These are phyloP conservation scores for Nautilus pompilius DNA, from an alignment of 1,140 invertebrate genomes.

Conservation along the genomic window DNA sequence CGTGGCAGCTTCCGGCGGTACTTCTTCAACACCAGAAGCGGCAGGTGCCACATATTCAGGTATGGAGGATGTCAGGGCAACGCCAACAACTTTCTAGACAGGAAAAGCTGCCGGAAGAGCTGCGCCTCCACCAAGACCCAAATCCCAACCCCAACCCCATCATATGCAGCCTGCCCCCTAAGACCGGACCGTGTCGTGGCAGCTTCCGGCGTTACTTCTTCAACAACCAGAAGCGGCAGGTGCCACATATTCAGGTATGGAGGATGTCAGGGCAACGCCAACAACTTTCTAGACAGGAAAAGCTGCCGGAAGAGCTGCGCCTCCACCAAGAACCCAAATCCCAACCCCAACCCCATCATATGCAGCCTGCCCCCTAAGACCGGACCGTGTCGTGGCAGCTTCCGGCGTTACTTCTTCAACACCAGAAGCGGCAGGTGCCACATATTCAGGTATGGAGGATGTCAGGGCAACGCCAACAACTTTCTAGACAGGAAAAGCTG, in stretches of 20 bases:
- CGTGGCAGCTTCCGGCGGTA: constrained; percentile 55
- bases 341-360: neutral
- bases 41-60: constrained; percentile 22
- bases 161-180: constrained; percentile 26
- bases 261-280: constrained; percentile 61
- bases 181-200: constrained; percentile 36
- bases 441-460: constrained; percentile 66
- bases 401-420: constrained; percentile 58
- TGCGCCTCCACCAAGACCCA: too few species aligned
- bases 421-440: constrained; percentile 58
- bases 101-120: too few species aligned
- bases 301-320: constrained; percentile 54
- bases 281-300: constrained; percentile 57
- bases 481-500: too few species aligned
- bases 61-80: constrained; percentile 34
- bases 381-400: constrained; percentile 17
- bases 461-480: constrained; percentile 67
- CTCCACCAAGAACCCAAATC: too few species aligned
- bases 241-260: constrained; percentile 62
- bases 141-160: too few species aligned
- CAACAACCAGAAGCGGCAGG: constrained; percentile 40
- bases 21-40: constrained; percentile 19
- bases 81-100: constrained; percentile 26
- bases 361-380: constrained; percentile 19
- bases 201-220: constrained; percentile 55